These are phyloP conservation scores for Sebastes vulpes DNA, from an alignment of 2,797 vertebrate genomes.

Conservation along the genomic window DNA sequence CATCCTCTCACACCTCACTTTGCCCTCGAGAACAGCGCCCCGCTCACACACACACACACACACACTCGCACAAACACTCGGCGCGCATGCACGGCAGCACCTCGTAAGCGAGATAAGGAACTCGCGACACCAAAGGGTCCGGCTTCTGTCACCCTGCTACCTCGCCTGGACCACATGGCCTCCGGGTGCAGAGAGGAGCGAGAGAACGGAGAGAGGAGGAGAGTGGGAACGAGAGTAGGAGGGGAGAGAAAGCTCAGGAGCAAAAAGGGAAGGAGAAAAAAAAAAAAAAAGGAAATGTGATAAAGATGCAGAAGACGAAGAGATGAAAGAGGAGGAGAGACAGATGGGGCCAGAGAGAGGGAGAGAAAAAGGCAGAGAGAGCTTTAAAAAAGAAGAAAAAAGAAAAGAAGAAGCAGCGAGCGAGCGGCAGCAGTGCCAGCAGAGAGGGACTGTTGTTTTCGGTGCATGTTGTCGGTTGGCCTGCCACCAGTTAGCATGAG, in stretches of 20 bases:
- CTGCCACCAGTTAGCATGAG: slow-evolving; percentile 76
- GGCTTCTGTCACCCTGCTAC: slow-evolving; percentile 81
- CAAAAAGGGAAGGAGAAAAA: neutral
- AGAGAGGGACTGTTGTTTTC: slow-evolving; percentile 76
- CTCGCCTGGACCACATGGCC: slow-evolving; percentile 77
- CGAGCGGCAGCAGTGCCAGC: slow-evolving; percentile 59
- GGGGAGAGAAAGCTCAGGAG: slow-evolving; percentile 62
- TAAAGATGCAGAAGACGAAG: slow-evolving; percentile 66
- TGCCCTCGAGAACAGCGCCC: slow-evolving; percentile 84
- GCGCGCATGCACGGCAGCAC: slow-evolving; percentile 51
- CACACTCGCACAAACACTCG: slow-evolving; percentile 41
- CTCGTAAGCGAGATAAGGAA: slow-evolving; percentile 82
- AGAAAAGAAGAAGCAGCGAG: slow-evolving; percentile 9
- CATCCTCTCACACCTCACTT: slow-evolving; percentile 85
- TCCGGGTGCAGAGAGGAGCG: slow-evolving; percentile 55
- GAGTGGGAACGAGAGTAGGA: slow-evolving; percentile 74
- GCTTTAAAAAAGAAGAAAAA: slow-evolving; percentile 13
- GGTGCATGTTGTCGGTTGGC: slow-evolving; percentile 73
- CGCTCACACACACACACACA: slow-evolving; percentile 26
- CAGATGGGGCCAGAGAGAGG: slow-evolving; percentile 75
- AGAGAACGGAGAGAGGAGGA: slow-evolving; percentile 58
- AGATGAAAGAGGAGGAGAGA: slow-evolving; percentile 69
- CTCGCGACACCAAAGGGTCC: slow-evolving; percentile 79
- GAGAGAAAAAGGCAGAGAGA: slow-evolving; percentile 54
- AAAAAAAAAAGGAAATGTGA: slow-evolving; percentile 54